Base-by-base conservation (phyloP, 2,888 invertebrate genomes). In the Sialis lutaria region DNA sequence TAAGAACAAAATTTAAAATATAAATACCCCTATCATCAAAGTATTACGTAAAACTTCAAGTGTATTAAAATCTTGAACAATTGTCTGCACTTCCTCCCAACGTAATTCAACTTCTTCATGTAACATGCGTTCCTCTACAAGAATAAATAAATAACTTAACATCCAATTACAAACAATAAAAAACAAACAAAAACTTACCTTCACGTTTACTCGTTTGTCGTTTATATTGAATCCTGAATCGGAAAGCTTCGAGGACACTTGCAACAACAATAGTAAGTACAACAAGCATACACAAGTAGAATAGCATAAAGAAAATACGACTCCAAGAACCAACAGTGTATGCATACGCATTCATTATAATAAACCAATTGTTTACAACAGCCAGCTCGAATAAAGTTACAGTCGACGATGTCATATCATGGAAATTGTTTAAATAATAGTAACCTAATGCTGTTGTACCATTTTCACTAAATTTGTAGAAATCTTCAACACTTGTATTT, bases 301-400 rank as follows among this genome's bases (percentile, higher is more conserved):
- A 91, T 37, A 76, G 69, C 84, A 90, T 90, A 60, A 91, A 90
- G 61, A 83, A 91, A n/a, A 84, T 64, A 53, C 89, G 70, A 47
- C 82, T 82, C 65, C 81, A 82, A 57, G 79, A 73, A 44, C 77
- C 73, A 1, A 77, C 75, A 12, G 79, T 80, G 1, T 74, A 70
- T 1, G 82, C 82, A 59, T 81, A 85, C 1, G 82, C 89, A 60
- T 89, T 86, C 91, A 91, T 91, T 30, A 88, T 74, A 48, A 89
- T 84, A 58, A 90, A 89, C 91, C 91, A 91, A 65, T 90, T 90
- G 64, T 90, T 91, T 48, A 90, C 88, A 8, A 90, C 88, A 1
- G 89, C 90, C 55, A 90, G 67, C 65, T 90, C 89, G 67, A 90
- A 91, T 53, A 91, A 67, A 0, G 90, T 89, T 52, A 90, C 85